phyloP scores from a whole-genome alignment of 2,113 vertebrate genomes.

The Rissa tridactyla region DNA sequence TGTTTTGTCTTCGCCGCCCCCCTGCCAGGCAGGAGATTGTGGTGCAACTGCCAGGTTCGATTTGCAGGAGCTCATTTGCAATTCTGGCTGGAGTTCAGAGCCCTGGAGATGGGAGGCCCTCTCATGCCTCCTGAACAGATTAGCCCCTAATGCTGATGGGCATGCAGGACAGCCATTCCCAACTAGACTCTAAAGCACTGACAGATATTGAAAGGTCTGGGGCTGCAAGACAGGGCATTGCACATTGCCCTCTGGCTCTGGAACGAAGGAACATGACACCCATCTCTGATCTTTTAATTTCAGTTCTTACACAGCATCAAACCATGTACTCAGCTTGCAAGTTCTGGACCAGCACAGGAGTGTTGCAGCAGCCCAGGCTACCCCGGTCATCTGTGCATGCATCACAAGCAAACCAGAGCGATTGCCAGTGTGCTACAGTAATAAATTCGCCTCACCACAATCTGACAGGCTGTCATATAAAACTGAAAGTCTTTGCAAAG shows the following conservation, averaged over 20 bases:
- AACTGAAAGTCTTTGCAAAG: not conserved
- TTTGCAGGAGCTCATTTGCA: not conserved
- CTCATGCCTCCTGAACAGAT: not conserved
- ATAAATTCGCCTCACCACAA: not conserved
- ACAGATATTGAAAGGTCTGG: not conserved
- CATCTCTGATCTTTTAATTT: not conserved
- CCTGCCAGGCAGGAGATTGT: not conserved
- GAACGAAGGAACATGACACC: not conserved
- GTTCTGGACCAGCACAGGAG: not conserved
- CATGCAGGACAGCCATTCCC: not conserved
- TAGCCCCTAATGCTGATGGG: not conserved
- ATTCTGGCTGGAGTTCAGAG: not conserved
- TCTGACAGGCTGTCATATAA: not conserved
- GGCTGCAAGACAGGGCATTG: not conserved
- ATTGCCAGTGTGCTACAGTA: not conserved
- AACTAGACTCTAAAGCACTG: not conserved
- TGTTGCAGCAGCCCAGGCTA: not conserved
- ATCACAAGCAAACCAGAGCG: not conserved
- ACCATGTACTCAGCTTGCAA: fast-evolving
- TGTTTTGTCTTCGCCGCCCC: not conserved
- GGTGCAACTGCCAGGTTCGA: not conserved
- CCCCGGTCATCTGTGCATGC: not conserved
- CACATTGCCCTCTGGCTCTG: not conserved
- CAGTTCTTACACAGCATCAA: not conserved
- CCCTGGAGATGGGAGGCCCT: not conserved